These are phyloP conservation scores for Tichodroma muraria DNA, from an alignment of 2,113 vertebrate species.

Conservation along the genomic window DNA sequence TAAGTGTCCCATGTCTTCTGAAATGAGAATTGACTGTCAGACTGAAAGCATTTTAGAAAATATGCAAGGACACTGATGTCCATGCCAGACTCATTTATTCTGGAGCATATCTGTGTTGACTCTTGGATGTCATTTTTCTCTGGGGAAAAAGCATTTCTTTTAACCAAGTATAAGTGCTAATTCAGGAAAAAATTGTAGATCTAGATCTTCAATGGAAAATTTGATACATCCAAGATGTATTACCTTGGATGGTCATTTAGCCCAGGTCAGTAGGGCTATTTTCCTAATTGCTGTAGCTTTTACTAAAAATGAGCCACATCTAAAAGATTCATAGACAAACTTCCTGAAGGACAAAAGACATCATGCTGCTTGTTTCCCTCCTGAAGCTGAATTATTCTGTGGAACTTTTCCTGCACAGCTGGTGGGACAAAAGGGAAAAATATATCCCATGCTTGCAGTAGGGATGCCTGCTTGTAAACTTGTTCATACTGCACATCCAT, in stretches of 20 bases:
- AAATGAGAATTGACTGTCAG: background rate
- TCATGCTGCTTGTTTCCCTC: background rate
- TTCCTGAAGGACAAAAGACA: background rate
- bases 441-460: background rate
- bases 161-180: background rate
- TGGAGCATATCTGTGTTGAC: background rate
- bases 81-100: background rate
- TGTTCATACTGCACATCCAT: background rate
- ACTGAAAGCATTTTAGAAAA: background rate
- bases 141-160: background rate
- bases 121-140: background rate
- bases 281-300: background rate
- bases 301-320: background rate
- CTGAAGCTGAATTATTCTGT: background rate
- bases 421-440: background rate
- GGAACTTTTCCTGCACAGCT: background rate
- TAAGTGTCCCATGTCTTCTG: background rate
- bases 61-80: background rate
- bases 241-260: too few species aligned
- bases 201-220: background rate
- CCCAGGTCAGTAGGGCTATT: background rate
- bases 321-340: background rate
- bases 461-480: background rate
- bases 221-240: rapidly evolving
- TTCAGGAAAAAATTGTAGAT: background rate